These are phyloP conservation scores for Acanthiza pusilla DNA, from an alignment of 2,797 vertebrate genomes.

Conservation along the genomic window DNA sequence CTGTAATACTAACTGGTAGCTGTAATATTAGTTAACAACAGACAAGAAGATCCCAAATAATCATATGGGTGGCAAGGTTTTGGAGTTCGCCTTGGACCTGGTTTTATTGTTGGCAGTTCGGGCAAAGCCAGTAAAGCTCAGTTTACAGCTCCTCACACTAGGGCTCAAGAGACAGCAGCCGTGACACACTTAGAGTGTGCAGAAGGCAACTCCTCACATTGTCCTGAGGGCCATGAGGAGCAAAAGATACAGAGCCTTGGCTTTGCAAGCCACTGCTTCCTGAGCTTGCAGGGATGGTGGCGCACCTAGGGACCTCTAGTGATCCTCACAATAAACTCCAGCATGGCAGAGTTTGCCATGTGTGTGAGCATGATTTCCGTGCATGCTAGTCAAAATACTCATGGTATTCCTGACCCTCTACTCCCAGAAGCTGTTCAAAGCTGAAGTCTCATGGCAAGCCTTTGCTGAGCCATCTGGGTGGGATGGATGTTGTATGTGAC, in stretches of 20 bases:
- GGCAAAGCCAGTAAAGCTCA: not conserved
- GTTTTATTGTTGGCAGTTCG: not conserved
- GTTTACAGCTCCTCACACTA: not conserved
- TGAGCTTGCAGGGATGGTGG: not conserved
- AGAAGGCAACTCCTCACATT: not conserved
- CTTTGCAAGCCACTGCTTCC: not conserved
- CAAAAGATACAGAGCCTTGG: not conserved
- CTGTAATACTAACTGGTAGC: not conserved
- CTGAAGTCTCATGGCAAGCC: not conserved
- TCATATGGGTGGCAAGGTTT: not conserved
- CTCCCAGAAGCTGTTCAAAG: not conserved
- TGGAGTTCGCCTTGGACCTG: not conserved
- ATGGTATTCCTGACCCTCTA: accelerated
- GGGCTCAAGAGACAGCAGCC: not conserved
- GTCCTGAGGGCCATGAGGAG: not conserved
- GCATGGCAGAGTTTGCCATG: not conserved
- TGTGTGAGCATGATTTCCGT: not conserved
- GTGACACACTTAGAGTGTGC: not conserved
- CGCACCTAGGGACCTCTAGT: not conserved
- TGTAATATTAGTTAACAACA: not conserved
- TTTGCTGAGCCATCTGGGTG: not conserved
- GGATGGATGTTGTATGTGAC: not conserved
- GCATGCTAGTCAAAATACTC: not conserved
- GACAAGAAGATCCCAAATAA: not conserved
- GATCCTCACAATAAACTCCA: not conserved